phyloP scores from a whole-genome alignment of 2,113 vertebrate genomes.

The Neodontobutis hainanensis region DNA sequence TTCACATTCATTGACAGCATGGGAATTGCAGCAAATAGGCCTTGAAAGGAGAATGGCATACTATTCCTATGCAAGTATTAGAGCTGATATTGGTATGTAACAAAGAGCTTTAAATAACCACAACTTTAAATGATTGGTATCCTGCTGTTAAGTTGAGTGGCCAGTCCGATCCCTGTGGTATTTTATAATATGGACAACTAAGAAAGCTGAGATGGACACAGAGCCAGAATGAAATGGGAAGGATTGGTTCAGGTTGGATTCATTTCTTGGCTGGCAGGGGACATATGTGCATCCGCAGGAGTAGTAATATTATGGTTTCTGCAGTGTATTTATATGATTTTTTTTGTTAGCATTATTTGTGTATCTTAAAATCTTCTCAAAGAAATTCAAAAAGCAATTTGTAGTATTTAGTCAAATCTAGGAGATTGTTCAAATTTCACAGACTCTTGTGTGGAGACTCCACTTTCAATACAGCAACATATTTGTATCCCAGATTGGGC shows the following conservation, averaged over 20 bases:
- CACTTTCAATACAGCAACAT: conserved; percentile 5
- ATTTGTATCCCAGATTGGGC: conserved; percentile 22
- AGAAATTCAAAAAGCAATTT: conserved; percentile 5
- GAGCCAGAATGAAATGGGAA: conserved; percentile 17
- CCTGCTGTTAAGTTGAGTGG: conserved; percentile 34
- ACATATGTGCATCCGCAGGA: conserved; percentile 30
- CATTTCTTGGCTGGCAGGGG: conserved; percentile 32
- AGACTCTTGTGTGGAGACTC: not conserved
- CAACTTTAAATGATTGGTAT: conserved; percentile 31
- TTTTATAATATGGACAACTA: conserved; percentile 21
- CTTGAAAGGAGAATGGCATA: conserved; percentile 32
- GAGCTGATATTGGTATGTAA: conserved; percentile 11
- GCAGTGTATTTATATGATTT: conserved; percentile 17
- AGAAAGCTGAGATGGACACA: conserved; percentile 16
- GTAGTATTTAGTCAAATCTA: not conserved
- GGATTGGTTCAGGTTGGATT: conserved; percentile 35
- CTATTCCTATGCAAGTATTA: conserved; percentile 9
- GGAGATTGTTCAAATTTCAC: conserved; percentile 4
- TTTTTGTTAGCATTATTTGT: not conserved
- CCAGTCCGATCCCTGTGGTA: conserved; percentile 11
- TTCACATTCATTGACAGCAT: conserved; percentile 58
- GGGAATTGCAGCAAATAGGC: conserved; percentile 57
- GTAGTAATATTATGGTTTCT: conserved; percentile 16
- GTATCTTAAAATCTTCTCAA: not conserved
- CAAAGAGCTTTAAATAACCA: conserved; percentile 20